These are phyloP conservation scores for Lithophane semibrunnea DNA, from an alignment of 2,888 invertebrate genomes.

Conservation along the genomic window DNA sequence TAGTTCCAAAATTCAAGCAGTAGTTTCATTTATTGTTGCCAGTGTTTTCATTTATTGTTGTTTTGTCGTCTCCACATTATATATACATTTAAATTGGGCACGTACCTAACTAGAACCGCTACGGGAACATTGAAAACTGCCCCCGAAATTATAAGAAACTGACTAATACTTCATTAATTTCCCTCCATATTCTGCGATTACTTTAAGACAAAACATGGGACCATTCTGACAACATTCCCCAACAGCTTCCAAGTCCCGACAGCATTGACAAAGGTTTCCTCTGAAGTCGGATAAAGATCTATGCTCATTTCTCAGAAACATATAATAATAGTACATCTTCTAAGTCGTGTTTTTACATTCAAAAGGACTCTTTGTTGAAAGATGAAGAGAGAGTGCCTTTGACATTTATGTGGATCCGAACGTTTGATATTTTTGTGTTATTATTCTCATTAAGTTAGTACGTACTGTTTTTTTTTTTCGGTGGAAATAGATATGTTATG, in stretches of 20 bases:
- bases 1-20: too few relatives aligned
- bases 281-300: slow-evolving; percentile 47
- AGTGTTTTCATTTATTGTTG: too few relatives aligned
- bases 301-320: slow-evolving; percentile 54
- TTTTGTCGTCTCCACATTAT: too few relatives aligned
- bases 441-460: slow-evolving; percentile 52
- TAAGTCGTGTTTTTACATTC: slow-evolving; percentile 55
- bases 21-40: too few relatives aligned
- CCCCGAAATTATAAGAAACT: background rate
- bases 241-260: slow-evolving; percentile 6
- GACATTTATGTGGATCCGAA: slow-evolving; percentile 66
- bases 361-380: slow-evolving; percentile 65
- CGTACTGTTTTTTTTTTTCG: slow-evolving; percentile 25
- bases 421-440: slow-evolving; percentile 64
- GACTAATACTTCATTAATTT: background rate
- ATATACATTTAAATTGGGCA: too few relatives aligned
- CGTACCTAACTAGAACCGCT: background rate
- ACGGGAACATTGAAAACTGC: background rate
- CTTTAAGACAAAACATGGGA: background rate
- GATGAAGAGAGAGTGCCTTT: slow-evolving; percentile 65
- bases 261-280: slow-evolving; percentile 54
- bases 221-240: slow-evolving; percentile 8
- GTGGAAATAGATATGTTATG: background rate
- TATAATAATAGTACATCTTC: slow-evolving; percentile 49
- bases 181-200: background rate